Conservation (phyloP, 2,797 vertebrate genomes). For the Gadopsis marmoratus region DNA sequence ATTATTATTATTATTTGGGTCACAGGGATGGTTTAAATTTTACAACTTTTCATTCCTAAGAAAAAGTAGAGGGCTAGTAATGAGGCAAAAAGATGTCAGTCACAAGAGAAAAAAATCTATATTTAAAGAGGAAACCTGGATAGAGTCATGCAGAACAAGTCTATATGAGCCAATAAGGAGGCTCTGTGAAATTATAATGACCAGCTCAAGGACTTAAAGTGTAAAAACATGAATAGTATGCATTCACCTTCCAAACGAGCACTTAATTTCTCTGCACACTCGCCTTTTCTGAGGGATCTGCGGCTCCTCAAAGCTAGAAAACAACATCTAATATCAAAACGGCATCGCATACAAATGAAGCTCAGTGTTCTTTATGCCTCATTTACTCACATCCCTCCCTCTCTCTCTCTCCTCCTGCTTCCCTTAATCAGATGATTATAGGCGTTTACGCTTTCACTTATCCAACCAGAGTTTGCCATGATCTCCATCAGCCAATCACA, state of each 20-base stretch:
- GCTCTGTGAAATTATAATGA: conserved; percentile 21
- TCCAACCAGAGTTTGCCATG: too few species aligned
- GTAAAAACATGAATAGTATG: conserved; percentile 1
- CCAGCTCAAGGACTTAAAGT: conserved; percentile 5
- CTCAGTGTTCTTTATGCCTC: too few species aligned
- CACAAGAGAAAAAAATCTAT: background rate
- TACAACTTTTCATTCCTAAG: background rate
- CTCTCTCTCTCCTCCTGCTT: too few species aligned
- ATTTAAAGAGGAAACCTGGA: background rate
- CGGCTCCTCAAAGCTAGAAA: background rate
- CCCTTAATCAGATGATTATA: too few species aligned
- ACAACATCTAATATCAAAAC: background rate
- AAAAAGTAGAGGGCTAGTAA: background rate
- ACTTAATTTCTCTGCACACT: background rate
- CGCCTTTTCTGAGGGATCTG: background rate
- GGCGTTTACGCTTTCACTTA: too few species aligned
- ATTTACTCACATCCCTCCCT: too few species aligned
- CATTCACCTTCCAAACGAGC: background rate
- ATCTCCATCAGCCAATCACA: too few species aligned
- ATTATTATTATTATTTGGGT: background rate
- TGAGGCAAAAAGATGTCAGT: background rate
- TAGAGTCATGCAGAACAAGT: conserved; percentile 2
- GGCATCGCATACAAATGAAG: background rate
- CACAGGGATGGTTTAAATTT: background rate
- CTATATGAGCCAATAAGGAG: conserved; percentile 8